These are phyloP conservation scores for Furnarius figulus DNA, from an alignment of 2,113 vertebrate genomes.

Conservation along the genomic window DNA sequence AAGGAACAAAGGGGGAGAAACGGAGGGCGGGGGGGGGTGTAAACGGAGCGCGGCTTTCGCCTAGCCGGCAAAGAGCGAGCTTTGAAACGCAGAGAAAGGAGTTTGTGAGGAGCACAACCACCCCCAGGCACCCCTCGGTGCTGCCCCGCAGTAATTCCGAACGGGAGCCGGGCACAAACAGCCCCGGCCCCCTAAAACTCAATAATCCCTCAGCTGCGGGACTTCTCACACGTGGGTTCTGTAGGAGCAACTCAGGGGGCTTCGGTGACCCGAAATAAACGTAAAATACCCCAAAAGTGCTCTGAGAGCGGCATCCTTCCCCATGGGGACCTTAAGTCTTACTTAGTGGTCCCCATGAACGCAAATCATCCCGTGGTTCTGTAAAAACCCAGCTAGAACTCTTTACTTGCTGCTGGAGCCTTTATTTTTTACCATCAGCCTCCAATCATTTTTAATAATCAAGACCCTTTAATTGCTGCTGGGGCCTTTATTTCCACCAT, in stretches of 20 bases:
- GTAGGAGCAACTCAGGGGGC: neutral
- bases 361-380: neutral
- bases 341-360: no score
- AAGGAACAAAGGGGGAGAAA: conserved; percentile 36
- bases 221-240: neutral
- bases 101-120: neutral
- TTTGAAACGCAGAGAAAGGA: neutral
- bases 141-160: neutral
- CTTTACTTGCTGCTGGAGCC: neutral
- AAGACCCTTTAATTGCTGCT: neutral
- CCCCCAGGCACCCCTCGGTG: neutral
- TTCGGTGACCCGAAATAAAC: neutral
- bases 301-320: neutral
- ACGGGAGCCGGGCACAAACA: neutral
- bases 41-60: neutral
- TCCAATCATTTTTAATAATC: neutral
- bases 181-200: neutral
- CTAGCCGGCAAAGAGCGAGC: neutral
- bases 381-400: neutral
- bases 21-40: neutral
- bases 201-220: neutral
- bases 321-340: neutral
- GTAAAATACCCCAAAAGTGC: neutral
- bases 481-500: neutral
- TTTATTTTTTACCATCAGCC: neutral